Conservation (phyloP, 1,140 invertebrate genomes). For the Pectinophora gossypiella region DNA sequence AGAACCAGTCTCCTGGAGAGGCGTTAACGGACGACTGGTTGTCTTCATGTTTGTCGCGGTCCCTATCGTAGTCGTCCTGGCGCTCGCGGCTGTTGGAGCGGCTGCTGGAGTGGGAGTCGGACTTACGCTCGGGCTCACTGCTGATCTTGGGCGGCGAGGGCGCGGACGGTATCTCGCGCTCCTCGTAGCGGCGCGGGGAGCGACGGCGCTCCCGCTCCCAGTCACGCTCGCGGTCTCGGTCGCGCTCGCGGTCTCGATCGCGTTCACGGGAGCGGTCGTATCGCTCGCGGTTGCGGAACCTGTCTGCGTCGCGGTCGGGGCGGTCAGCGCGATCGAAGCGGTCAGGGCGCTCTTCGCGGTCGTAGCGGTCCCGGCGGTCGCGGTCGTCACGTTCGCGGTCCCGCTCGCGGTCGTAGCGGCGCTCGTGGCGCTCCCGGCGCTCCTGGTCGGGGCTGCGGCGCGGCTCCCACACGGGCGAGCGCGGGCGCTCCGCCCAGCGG, state of each 20-base stretch:
- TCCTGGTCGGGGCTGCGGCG: constrained; percentile 48
- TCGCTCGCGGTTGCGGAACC: constrained; percentile 20
- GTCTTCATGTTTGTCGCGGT: not conserved
- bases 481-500: constrained; percentile 29
- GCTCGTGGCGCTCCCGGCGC: constrained; percentile 31
- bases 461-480: constrained; percentile 54
- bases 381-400: constrained; percentile 18
- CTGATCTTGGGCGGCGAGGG: constrained; percentile 51
- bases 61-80: constrained; percentile 34
- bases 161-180: constrained; percentile 35
- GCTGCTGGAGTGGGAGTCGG: constrained; percentile 29
- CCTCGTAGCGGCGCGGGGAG: constrained; percentile 31
- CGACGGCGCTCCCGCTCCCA: constrained; percentile 32
- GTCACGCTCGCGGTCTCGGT: constrained; percentile 36
- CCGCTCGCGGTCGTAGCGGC: constrained; percentile 28
- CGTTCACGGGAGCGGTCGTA: constrained; percentile 29
- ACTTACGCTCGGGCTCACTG: constrained; percentile 14
- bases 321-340: constrained; percentile 8
- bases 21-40: constrained; percentile 26
- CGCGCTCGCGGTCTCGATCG: constrained; percentile 20
- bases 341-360: constrained; percentile 21
- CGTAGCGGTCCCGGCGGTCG: constrained; percentile 39
- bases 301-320: constrained; percentile 23
- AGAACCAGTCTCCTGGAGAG: constrained; percentile 69
- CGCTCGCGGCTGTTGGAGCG: constrained; percentile 35